phyloP scores from a whole-genome alignment of 2,113 vertebrate genomes.

The Pelecanoides urinatrix region DNA sequence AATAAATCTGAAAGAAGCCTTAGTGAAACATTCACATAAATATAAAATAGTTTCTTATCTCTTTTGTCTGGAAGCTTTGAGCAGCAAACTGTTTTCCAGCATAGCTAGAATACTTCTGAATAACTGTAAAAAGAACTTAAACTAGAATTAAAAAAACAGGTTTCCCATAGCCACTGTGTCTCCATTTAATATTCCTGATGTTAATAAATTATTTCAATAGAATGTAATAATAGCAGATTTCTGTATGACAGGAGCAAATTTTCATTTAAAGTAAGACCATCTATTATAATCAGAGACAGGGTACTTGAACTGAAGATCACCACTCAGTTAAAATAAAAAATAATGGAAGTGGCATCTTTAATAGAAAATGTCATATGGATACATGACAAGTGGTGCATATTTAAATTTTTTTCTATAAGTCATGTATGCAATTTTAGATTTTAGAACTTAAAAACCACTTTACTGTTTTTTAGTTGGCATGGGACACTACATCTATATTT shows the following conservation, averaged over 20 bases:
- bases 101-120: conserved; percentile 8
- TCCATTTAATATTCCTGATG: conserved; percentile 63
- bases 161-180: conserved; percentile 24
- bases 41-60: not conserved
- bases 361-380: conserved; percentile 52
- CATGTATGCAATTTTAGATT: not conserved
- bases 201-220: conserved; percentile 71
- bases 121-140: conserved; percentile 36
- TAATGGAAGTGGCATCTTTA: conserved; percentile 60
- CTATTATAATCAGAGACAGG: conserved; percentile 68
- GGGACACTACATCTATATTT: not conserved
- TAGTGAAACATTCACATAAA: not conserved
- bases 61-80: not conserved
- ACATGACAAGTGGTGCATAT: conserved; percentile 18
- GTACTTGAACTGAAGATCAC: conserved; percentile 66
- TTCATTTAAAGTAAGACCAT: conserved; percentile 67
- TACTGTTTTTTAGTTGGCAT: not conserved
- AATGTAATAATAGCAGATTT: conserved; percentile 65
- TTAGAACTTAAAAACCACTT: not conserved
- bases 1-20: not conserved
- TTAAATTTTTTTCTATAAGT: not conserved
- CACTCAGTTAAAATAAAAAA: conserved; percentile 74
- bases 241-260: conserved; percentile 69
- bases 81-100: not conserved
- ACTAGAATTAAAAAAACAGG: not conserved